Evolutionary conservation across 2,113 vertebrate genomes (phyloP).

Genomic region (Vulpes lagopus): DNA sequence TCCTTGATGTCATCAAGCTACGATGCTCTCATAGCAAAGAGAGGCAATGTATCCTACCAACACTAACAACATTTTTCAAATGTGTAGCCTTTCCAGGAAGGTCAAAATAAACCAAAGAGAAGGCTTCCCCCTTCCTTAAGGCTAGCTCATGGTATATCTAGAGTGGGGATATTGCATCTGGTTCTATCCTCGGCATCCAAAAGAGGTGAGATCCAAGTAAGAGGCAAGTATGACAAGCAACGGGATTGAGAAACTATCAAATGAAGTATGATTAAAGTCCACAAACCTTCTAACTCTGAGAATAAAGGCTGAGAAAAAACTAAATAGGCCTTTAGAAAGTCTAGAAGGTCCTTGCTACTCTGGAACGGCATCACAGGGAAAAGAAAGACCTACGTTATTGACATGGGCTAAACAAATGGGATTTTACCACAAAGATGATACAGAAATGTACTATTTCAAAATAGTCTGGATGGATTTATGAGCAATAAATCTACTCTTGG

Average conservation of each 20-base stretch:
- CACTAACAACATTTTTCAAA: background rate
- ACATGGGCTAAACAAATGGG: background rate
- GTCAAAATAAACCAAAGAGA: background rate
- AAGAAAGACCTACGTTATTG: background rate
- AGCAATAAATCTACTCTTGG: background rate
- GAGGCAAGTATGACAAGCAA: background rate
- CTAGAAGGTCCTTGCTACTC: background rate
- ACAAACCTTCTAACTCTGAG: background rate
- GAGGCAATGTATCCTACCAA: background rate
- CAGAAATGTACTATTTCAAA: background rate
- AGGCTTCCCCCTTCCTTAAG: background rate
- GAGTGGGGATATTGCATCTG: background rate
- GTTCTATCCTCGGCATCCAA: background rate
- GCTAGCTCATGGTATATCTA: background rate
- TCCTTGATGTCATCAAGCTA: background rate
- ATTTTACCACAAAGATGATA: background rate
- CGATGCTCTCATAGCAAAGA: background rate
- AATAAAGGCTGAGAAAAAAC: background rate
- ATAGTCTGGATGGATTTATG: background rate
- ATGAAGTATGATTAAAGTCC: background rate
- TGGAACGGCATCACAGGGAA: background rate
- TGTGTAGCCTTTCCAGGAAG: background rate
- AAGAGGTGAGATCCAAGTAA: background rate
- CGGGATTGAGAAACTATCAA: too few species aligned
- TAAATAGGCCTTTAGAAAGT: background rate